Conservation (phyloP, 2,797 vertebrate genomes). For the Meriones psammophilus region DNA sequence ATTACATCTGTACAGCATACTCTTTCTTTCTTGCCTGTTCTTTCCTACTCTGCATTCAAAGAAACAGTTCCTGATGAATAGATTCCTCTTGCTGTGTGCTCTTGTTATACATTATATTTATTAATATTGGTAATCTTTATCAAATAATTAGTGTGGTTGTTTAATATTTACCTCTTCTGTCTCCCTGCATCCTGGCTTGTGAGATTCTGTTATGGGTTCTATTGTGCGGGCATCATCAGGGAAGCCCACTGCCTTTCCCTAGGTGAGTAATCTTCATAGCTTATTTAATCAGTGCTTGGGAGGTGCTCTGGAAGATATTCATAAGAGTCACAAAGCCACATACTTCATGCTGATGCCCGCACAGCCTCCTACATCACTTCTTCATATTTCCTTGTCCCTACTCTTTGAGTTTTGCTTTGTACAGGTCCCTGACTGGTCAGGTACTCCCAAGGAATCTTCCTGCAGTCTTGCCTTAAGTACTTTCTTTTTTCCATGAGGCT, state of each 20-base stretch:
- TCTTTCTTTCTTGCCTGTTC: neutral
- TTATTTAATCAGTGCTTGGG: neutral
- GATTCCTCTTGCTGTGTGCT: neutral
- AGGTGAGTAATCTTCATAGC: neutral
- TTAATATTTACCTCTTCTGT: neutral
- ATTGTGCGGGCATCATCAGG: neutral
- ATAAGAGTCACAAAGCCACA: neutral
- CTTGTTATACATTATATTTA: neutral
- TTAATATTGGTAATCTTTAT: neutral
- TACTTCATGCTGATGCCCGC: too few relatives aligned
- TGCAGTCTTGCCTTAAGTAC: neutral
- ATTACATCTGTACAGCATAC: neutral
- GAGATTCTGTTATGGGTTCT: neutral
- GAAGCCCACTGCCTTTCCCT: neutral
- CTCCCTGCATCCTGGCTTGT: neutral
- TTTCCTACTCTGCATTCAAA: neutral
- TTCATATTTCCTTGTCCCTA: neutral
- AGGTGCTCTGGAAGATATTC: neutral
- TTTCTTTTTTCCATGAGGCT: neutral
- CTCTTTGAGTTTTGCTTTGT: neutral
- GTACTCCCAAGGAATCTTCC: neutral
- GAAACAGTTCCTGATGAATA: neutral
- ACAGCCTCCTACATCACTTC: neutral
- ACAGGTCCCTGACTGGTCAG: neutral
- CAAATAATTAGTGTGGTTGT: neutral